Conservation (phyloP, 2,113 vertebrate genomes). For the Oryzias celebensis region DNA sequence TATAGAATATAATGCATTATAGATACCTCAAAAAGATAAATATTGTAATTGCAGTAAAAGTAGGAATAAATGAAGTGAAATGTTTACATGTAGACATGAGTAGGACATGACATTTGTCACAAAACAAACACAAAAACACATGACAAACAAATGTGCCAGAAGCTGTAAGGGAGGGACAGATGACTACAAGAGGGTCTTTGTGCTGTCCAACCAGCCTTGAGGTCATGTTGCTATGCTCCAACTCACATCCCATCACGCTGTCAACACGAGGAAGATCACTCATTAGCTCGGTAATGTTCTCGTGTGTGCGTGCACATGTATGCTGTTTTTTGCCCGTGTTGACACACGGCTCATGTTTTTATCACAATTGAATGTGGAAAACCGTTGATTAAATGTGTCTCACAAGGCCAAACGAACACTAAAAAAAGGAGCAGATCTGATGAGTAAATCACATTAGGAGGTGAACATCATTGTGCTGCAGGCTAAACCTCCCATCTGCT, state of each 20-base stretch:
- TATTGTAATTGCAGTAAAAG: too few species aligned
- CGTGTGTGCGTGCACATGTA: neutral
- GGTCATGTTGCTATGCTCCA: slow-evolving; percentile 51
- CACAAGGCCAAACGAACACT: slow-evolving; percentile 17
- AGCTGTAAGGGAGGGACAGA: slow-evolving; percentile 27
- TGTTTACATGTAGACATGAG: slow-evolving; percentile 2
- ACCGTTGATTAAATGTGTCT: slow-evolving; percentile 19
- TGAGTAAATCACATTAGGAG: slow-evolving; percentile 34
- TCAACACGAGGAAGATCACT: slow-evolving; percentile 55
- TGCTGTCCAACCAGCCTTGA: slow-evolving; percentile 40
- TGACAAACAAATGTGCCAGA: slow-evolving; percentile 34
- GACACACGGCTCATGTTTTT: slow-evolving; percentile 8
- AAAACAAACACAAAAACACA: slow-evolving; percentile 46
- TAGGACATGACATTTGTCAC: slow-evolving; percentile 29
- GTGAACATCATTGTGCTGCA: slow-evolving; percentile 24
- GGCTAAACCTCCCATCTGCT: slow-evolving; percentile 15
- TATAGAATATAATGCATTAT: too few species aligned
- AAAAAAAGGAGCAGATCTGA: slow-evolving; percentile 20
- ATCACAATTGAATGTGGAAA: slow-evolving; percentile 36
- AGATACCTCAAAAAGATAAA: too few species aligned
- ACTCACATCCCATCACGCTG: slow-evolving; percentile 54
- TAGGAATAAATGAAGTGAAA: neutral
- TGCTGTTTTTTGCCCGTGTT: neutral
- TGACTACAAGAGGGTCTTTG: slow-evolving; percentile 49
- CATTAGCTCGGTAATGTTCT: slow-evolving; percentile 37